Evolutionary conservation across 2,888 invertebrate genomes (phyloP).

Genomic region (Chalcis sispes): DNA sequence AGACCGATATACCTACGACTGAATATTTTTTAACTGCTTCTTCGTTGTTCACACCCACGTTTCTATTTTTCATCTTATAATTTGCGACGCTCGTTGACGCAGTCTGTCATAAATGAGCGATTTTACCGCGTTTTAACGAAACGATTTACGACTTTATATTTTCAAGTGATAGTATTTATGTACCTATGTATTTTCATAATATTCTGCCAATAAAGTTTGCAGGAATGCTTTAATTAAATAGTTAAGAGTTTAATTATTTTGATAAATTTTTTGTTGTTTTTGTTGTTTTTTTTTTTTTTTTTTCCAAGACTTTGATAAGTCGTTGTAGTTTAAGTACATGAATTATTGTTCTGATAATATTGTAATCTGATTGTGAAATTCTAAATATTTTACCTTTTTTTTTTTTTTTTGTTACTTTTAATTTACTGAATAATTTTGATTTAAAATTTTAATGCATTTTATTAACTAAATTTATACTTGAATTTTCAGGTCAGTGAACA

Average conservation of each 20-base stretch:
- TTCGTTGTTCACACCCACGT: neutral
- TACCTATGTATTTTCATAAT: conserved; percentile 74
- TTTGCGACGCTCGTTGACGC: neutral
- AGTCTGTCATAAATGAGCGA: neutral
- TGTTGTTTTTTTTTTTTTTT: neutral
- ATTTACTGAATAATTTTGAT: too few species aligned
- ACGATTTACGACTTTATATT: conserved; percentile 15
- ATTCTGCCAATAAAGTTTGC: conserved; percentile 70
- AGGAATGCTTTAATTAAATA: conserved; percentile 47
- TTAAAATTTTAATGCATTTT: too few species aligned
- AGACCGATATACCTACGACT: conserved; percentile 8
- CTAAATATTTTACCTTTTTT: too few species aligned
- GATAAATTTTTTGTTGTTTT: neutral
- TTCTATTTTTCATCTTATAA: conserved; percentile 8
- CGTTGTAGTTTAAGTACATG: too few species aligned
- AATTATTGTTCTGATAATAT: too few species aligned
- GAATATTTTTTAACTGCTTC: neutral
- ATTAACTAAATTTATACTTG: too few species aligned
- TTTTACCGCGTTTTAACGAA: conserved; percentile 12
- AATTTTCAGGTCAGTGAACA: too few species aligned
- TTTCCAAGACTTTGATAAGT: too few species aligned
- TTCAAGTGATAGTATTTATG: conserved; percentile 65
- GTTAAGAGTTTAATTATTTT: conserved; percentile 25
- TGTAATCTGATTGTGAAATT: too few species aligned
- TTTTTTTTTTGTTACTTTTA: too few species aligned